These are phyloP conservation scores for Notothenia coriiceps DNA, from an alignment of 2,113 vertebrate species.

Conservation along the genomic window DNA sequence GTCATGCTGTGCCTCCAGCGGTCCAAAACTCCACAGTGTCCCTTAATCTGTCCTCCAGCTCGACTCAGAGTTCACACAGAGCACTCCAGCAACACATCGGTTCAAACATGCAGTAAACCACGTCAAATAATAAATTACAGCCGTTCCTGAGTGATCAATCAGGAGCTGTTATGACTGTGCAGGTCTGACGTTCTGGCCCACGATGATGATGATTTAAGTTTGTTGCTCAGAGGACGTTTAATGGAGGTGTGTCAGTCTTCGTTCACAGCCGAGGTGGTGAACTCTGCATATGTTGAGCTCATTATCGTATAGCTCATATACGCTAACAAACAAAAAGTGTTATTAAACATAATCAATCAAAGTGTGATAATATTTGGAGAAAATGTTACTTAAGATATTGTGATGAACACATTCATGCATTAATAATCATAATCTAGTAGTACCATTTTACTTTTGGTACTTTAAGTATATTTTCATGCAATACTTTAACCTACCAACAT, in stretches of 20 bases:
- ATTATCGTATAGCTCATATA: not conserved
- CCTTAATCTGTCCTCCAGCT: not conserved
- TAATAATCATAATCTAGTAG: too few relatives aligned
- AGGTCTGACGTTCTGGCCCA: conserved; percentile 27
- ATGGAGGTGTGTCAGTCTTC: not conserved
- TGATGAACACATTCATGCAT: too few relatives aligned
- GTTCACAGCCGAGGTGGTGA: not conserved
- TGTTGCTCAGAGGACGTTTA: conserved; percentile 18
- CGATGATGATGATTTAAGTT: conserved; percentile 33
- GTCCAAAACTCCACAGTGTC: not conserved
- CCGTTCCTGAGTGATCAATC: conserved; percentile 51
- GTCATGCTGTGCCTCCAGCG: not conserved
- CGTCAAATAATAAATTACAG: conserved; percentile 30
- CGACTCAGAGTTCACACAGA: not conserved
- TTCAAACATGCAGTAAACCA: conserved; percentile 39
- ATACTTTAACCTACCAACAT: too few relatives aligned
- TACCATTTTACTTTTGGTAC: too few relatives aligned
- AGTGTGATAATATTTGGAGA: not conserved
- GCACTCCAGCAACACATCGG: conserved; percentile 3
- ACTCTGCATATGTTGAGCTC: not conserved
- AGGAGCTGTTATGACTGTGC: conserved; percentile 54
- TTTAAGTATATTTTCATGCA: too few relatives aligned
- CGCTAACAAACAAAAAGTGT: too few relatives aligned
- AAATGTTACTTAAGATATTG: too few relatives aligned
- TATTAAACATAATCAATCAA: too few relatives aligned